Conservation (phyloP, 2,113 vertebrate species). For the Dendropsophus ebraccatus region DNA sequence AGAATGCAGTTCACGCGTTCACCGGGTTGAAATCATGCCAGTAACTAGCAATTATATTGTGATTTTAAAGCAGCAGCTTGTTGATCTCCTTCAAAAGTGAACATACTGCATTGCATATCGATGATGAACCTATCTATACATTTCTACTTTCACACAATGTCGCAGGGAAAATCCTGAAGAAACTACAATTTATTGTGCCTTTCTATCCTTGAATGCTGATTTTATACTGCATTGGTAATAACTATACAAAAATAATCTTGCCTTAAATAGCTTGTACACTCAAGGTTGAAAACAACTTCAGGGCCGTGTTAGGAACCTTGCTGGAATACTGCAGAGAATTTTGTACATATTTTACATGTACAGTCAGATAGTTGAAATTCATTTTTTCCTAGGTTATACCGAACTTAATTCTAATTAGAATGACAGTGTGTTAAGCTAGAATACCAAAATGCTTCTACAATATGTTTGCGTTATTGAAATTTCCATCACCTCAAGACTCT, state of each 20-base stretch:
- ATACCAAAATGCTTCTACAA: background rate
- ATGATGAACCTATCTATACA: conserved; percentile 47
- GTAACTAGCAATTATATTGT: conserved; percentile 57
- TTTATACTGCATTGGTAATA: conserved; percentile 33
- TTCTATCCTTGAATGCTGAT: conserved; percentile 35
- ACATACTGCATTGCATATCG: conserved; percentile 39
- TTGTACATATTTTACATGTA: conserved; percentile 21
- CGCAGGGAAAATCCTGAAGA: conserved; percentile 26
- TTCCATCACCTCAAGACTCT: background rate
- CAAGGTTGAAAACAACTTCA: conserved; percentile 44
- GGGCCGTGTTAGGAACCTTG: conserved; percentile 1
- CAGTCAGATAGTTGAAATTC: background rate
- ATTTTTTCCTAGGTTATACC: background rate
- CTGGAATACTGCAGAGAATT: conserved; percentile 30
- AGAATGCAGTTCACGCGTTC: conserved; percentile 43
- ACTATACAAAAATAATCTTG: conserved; percentile 47
- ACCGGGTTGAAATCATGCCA: conserved; percentile 49
- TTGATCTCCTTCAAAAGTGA: conserved; percentile 50
- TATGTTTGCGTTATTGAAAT: background rate
- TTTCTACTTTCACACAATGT: conserved; percentile 35
- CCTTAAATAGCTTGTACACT: conserved; percentile 45
- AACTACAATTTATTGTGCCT: conserved; percentile 26
- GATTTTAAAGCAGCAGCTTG: conserved; percentile 56
- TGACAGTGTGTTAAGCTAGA: background rate
- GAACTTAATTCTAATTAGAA: background rate